Evolutionary conservation across 2,888 invertebrate genomes (phyloP).

Genomic region (Notodonta dromedarius): DNA sequence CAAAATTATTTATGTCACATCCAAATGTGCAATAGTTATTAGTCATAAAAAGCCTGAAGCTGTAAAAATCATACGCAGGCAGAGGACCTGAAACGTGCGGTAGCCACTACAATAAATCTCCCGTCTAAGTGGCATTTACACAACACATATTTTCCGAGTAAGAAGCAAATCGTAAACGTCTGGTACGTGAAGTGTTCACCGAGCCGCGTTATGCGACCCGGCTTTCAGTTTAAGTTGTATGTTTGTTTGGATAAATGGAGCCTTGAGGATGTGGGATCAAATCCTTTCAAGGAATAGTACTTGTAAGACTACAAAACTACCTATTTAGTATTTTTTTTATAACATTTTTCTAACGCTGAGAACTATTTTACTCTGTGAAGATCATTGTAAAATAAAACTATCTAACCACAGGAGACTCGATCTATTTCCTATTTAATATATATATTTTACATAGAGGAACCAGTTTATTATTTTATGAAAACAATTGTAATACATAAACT

Average conservation of each 20-base stretch:
- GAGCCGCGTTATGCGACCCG: constrained; percentile 50
- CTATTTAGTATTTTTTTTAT: not conserved
- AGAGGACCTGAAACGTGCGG: constrained; percentile 46
- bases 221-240: constrained; percentile 31
- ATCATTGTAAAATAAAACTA: not conserved
- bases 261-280: constrained; percentile 23
- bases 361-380: not conserved
- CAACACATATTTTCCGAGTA: constrained; percentile 67
- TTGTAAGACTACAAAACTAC: not conserved
- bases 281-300: constrained; percentile 14
- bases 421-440: too few species aligned
- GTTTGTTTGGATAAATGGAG: constrained; percentile 30
- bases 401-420: too few species aligned
- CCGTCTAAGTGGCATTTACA: constrained; percentile 78
- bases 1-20: constrained; percentile 1
- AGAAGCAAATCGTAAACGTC: constrained; percentile 79
- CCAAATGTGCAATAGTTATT: constrained; percentile 30
- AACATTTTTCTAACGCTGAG: not conserved
- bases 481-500: constrained; percentile 4
- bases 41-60: constrained; percentile 37
- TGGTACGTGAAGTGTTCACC: constrained; percentile 46
- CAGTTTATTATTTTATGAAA: constrained; percentile 4
- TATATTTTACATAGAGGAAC: too few species aligned
- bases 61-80: constrained; percentile 35
- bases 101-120: constrained; percentile 71